Percentiles rank a stretch among this genome's conserved stretches.
phyloP scores from a whole-genome alignment of 2,888 invertebrate species.

The Thecophora atra region DNA sequence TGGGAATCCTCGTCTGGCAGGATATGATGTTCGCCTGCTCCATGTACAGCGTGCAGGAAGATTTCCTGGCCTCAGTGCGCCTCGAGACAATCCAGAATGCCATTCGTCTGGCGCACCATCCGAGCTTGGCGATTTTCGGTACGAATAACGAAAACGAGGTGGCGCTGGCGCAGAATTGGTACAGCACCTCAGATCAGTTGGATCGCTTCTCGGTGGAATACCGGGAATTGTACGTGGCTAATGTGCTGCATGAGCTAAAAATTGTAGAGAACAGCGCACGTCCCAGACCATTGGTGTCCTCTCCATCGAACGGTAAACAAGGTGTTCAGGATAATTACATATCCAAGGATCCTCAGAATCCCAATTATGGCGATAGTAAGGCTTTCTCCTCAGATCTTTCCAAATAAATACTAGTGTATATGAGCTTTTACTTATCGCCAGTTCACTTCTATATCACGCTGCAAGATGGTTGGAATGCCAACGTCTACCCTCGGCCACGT shows the following conservation, averaged over 20 bases:
- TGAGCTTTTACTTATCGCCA: slow-evolving; percentile 57
- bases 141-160: slow-evolving; percentile 98
- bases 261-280: slow-evolving; percentile 55
- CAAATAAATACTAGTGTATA: not conserved
- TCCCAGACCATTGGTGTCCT: slow-evolving; percentile 76
- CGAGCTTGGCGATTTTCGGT: slow-evolving; percentile 90
- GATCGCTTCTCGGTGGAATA: slow-evolving; percentile 78
- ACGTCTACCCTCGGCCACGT: slow-evolving; percentile 80
- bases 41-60: slow-evolving; percentile 84
- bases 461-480: slow-evolving; percentile 81
- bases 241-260: slow-evolving; percentile 74
- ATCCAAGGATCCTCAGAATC: slow-evolving; percentile 79
- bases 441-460: slow-evolving; percentile 91
- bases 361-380: slow-evolving; percentile 85
- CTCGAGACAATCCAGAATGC: slow-evolving; percentile 85
- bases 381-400: not conserved
- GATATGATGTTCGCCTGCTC: slow-evolving; percentile 97
- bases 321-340: slow-evolving; percentile 81
- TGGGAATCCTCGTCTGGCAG: slow-evolving; percentile 96
- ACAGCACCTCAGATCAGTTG: slow-evolving; percentile 69
- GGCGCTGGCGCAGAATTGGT: slow-evolving; percentile 85
- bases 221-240: slow-evolving; percentile 81
- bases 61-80: slow-evolving; percentile 78
- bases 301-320: slow-evolving; percentile 85
- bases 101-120: slow-evolving; percentile 82